Percentiles rank a stretch among this genome's conserved stretches.
Conservation (phyloP, 1,140 invertebrate species). For the Spodoptera litura region DNA sequence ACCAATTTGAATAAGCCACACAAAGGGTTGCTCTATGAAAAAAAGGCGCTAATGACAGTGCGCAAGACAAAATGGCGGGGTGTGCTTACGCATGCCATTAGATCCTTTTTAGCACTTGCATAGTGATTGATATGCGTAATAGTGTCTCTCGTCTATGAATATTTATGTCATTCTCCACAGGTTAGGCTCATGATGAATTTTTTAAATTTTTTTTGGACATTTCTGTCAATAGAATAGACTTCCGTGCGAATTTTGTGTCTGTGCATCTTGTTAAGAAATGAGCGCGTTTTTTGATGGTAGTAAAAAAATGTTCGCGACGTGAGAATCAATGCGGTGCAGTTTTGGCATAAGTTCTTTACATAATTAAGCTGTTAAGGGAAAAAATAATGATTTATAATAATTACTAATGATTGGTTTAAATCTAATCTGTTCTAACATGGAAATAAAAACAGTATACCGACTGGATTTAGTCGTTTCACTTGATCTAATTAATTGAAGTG, state of each 20-base stretch:
- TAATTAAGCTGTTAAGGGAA: no score
- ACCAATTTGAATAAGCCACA: slow-evolving; percentile 63
- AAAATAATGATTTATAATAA: no score
- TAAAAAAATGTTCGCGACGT: neutral
- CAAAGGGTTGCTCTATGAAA: slow-evolving; percentile 48
- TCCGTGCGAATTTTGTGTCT: slow-evolving; percentile 68
- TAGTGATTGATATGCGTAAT: slow-evolving; percentile 77
- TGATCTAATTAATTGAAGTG: neutral
- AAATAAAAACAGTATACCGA: neutral
- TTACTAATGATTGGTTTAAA: no score
- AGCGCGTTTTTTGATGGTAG: neutral
- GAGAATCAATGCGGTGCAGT: neutral
- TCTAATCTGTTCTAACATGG: neutral
- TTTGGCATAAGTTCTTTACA: neutral
- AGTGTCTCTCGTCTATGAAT: slow-evolving; percentile 65
- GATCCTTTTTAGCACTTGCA: slow-evolving; percentile 66
- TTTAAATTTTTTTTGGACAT: slow-evolving; percentile 52
- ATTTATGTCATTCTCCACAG: slow-evolving; percentile 67
- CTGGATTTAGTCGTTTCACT: neutral
- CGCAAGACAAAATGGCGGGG: slow-evolving; percentile 65
- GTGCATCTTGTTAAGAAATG: slow-evolving; percentile 56
- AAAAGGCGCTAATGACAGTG: slow-evolving; percentile 74
- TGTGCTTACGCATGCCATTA: slow-evolving; percentile 69
- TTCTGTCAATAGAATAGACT: slow-evolving; percentile 53
- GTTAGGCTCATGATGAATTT: slow-evolving; percentile 59